Percentiles rank a stretch among this genome's conserved stretches.
phyloP scores from a whole-genome alignment of 2,888 invertebrate genomes.

The Tenodera sinensis region DNA sequence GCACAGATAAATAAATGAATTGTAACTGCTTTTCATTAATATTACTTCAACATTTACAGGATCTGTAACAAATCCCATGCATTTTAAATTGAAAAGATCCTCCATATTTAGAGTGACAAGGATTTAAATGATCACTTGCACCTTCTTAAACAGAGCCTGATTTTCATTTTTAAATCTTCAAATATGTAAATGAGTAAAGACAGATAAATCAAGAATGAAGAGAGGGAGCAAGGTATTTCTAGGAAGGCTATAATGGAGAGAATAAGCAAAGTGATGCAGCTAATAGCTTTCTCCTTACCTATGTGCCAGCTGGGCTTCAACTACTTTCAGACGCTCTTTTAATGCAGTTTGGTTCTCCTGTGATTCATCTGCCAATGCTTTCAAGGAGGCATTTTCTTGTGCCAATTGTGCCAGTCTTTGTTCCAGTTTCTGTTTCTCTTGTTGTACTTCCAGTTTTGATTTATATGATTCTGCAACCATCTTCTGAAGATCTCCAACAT shows the following conservation, averaged over 20 bases:
- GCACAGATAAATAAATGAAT: too few species aligned
- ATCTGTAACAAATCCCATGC: too few species aligned
- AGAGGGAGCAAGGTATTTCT: too few species aligned
- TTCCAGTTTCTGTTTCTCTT: conserved; percentile 40
- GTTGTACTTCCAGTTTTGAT: conserved; percentile 31
- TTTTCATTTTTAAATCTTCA: too few species aligned
- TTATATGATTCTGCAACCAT: neutral
- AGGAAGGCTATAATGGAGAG: neutral
- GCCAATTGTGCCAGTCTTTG: conserved; percentile 43
- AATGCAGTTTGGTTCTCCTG: conserved; percentile 44
- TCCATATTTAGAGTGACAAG: too few species aligned
- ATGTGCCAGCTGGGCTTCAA: conserved; percentile 48
- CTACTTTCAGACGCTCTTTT: conserved; percentile 41
- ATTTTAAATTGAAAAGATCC: too few species aligned
- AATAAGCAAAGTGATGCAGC: neutral
- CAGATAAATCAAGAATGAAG: too few species aligned
- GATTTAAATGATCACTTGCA: too few species aligned
- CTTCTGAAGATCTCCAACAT: neutral
- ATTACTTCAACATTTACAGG: too few species aligned
- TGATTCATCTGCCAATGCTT: conserved; percentile 44
- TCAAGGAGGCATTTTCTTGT: conserved; percentile 41
- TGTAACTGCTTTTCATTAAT: too few species aligned
- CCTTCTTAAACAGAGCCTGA: too few species aligned
- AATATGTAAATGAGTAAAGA: too few species aligned
- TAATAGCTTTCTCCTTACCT: conserved; percentile 34